phyloP scores from a whole-genome alignment of 2,113 vertebrate genomes.

The Anser cygnoides region DNA sequence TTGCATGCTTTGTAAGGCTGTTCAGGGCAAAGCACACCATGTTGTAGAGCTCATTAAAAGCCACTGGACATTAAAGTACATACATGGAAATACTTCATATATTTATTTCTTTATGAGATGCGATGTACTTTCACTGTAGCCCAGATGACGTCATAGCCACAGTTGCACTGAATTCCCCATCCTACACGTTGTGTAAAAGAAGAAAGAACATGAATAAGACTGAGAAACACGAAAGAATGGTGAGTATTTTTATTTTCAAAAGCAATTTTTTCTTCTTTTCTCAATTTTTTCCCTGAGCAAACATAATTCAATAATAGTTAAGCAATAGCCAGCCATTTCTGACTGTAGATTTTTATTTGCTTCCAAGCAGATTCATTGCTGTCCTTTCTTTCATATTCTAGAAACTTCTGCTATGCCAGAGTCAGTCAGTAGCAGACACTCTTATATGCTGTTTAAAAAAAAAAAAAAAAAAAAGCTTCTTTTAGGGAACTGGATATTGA shows the following conservation, averaged over 20 bases:
- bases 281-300: neutral
- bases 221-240: neutral
- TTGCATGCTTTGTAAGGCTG: neutral
- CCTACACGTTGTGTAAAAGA: neutral
- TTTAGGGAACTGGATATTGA: neutral
- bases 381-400: neutral
- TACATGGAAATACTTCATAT: neutral
- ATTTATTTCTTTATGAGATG: neutral
- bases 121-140: neutral
- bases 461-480: neutral
- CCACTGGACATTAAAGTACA: neutral
- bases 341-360: neutral
- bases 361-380: neutral
- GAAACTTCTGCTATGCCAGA: neutral
- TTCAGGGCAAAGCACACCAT: neutral
- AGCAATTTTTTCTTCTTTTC: neutral
- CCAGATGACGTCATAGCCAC: slow-evolving; percentile 14
- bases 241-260: slow-evolving; percentile 30
- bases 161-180: slow-evolving; percentile 27
- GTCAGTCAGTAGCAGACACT: neutral
- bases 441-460: neutral
- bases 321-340: neutral
- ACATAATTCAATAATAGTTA: neutral
- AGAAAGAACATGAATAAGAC: neutral
- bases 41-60: neutral